Percentiles rank a stretch among this genome's conserved stretches.
Conservation (phyloP, 2,113 vertebrate species). For the Agapornis roseicollis region DNA sequence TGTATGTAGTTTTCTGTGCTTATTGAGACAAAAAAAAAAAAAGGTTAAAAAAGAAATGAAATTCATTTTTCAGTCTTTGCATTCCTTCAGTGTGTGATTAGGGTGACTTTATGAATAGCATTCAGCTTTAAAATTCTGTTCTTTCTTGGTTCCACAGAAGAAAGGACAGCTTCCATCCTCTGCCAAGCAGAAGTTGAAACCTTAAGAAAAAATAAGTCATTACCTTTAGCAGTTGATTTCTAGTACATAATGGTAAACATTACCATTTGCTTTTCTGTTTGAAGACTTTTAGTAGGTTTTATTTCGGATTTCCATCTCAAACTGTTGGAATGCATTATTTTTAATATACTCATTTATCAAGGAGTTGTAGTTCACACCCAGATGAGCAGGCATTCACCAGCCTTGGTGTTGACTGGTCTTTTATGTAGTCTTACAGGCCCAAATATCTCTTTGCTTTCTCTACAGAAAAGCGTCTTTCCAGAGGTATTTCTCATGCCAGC, state of each 20-base stretch:
- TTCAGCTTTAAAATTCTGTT: background rate
- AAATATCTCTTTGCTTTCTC: background rate
- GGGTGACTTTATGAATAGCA: background rate
- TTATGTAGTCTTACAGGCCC: background rate
- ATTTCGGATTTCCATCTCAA: background rate
- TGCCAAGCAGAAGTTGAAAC: background rate
- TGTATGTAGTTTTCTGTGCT: background rate
- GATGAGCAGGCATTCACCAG: background rate
- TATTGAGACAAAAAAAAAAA: background rate
- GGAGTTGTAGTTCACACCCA: background rate
- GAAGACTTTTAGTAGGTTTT: background rate
- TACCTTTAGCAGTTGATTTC: background rate
- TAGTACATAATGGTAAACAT: background rate
- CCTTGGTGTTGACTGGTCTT: background rate
- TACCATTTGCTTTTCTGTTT: background rate
- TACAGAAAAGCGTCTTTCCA: constrained; percentile 93
- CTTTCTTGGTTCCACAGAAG: background rate
- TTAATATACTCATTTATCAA: background rate
- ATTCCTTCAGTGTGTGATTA: background rate
- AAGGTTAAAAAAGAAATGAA: background rate
- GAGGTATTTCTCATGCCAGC: constrained; percentile 98
- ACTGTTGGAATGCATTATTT: background rate
- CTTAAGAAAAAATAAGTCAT: background rate
- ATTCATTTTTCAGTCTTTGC: background rate
- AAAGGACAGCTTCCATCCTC: background rate